Evolutionary conservation across 2,888 invertebrate genomes (phyloP).

Genomic region (Meiosimyza platycephala): DNA sequence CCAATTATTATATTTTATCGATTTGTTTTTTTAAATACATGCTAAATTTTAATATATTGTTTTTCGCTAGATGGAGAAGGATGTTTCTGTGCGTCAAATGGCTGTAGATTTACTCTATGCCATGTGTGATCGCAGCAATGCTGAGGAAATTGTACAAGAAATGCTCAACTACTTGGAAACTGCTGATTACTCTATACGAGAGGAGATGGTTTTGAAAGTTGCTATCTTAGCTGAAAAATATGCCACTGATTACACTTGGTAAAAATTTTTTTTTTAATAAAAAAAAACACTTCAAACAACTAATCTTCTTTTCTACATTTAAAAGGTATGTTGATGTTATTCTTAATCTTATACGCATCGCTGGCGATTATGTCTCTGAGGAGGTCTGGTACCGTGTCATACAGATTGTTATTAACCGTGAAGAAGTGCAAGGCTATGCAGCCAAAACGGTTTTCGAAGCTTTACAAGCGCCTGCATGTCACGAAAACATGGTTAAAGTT

Average conservation of each 20-base stretch:
- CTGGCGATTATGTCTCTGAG: conserved; percentile 99
- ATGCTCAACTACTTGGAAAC: conserved; percentile 99
- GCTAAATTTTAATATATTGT: conserved; percentile 6
- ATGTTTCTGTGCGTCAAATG: conserved; percentile 97
- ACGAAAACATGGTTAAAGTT: conserved; percentile 99
- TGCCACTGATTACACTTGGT: conserved; percentile 99
- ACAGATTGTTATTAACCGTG: conserved; percentile 98
- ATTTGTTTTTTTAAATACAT: conserved; percentile 10
- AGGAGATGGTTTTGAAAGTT: conserved; percentile 99
- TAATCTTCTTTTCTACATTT: conserved; percentile 10
- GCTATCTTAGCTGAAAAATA: conserved; percentile 99
- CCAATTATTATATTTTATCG: too few relatives aligned
- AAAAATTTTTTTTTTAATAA: conserved; percentile 53
- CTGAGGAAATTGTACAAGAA: conserved; percentile 99
- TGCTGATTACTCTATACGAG: conserved; percentile 98
- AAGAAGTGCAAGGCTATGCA: conserved; percentile 99
- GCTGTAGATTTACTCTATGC: conserved; percentile 98
- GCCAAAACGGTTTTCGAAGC: conserved; percentile 99
- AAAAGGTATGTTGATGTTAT: conserved; percentile 90
- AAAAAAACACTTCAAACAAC: conserved; percentile 4
- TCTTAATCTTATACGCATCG: conserved; percentile 97
- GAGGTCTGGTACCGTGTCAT: conserved; percentile 99
- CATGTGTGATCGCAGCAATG: conserved; percentile 99
- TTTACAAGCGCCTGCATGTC: conserved; percentile 98
- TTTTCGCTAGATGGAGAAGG: conserved; percentile 87